Evolutionary conservation across 2,113 vertebrate genomes (phyloP), one percentile per base, ranked within the genome.

Genomic region (Alexandromys fortis): DNA sequence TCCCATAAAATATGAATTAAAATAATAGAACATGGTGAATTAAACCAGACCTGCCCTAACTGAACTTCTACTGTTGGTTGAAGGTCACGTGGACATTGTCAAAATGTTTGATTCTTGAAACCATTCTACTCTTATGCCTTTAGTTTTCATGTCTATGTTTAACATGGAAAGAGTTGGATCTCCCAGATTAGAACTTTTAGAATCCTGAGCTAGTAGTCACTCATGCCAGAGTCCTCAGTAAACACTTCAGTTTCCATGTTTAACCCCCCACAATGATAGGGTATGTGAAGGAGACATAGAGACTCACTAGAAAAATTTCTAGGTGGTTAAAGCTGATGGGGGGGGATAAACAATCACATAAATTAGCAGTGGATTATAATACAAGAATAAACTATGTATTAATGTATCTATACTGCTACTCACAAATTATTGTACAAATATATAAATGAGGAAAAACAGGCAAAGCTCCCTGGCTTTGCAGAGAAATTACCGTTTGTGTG

Each of bases 1-100:
- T 96, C 92, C 85, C 77, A 85, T 92, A 89, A 76, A 72, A 97
- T 65, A 92, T 75, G 95, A 97, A 97, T 98, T 97, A 98, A 95
- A 97, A 88, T 68, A 92, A 93, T 95, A 92, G 94, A 89, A 52
- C 1, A 0, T 92, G 93, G 97, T 92, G 96, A 95, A 96, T 49
- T 49, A n/a, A 65, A 42, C 4, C 42, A 67, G 21, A 97, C 88
- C 17, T 90, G 30, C 78, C 86, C 52, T 95, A 45, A 0, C 81
- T 96, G 85, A 63, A 52, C 35, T 26, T 97, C 83, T 86, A 85
- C 81, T 95, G 93, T 65, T 94, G 35, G 65, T 94, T 93, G 81
- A 76, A 95, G 86, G 92, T 72, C 58, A 24, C 16, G 13, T 82
- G 67, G 28, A 30, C 95, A 65, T 88, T 90, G 94, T 93, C 52